Base-by-base conservation (phyloP, 2,113 vertebrate genomes). In the Lasiurus cinereus region DNA sequence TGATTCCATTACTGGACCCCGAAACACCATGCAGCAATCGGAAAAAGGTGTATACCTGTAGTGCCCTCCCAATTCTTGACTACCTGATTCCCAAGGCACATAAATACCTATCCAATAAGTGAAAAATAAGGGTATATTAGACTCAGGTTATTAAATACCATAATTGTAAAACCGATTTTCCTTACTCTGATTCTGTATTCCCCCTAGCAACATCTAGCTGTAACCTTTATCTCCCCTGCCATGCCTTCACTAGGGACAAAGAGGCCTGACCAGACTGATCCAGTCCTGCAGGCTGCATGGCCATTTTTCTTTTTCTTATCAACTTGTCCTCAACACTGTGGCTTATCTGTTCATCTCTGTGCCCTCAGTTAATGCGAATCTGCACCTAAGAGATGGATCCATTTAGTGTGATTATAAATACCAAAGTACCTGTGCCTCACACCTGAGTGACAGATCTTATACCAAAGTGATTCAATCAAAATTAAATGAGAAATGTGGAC, bases 371-470 rank as follows among this genome's bases (percentile, higher is more conserved):
- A 91, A 79, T 76, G 22, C 59, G 50, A 86, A 36, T 76, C 73
- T 82, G 6, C 12, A 80, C 29, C 8, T 21, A 92, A 79, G 54
- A 67, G 39, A 87, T 54, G 2, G 36, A 48, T 78, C 14, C 18
- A 79, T 46, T 70, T 76, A 74, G 80, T 73, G 62, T 59, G 54
- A 78, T 84, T 90, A 88, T 91, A 88, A 94, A 74, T 43, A 89
- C 64, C 43, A 79, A 36, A 83, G 15, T 83, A 76, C n/a, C 69
- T 72, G 50, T 24, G 8, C 36, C 19, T 27, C n/a, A 85, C 85
- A 89, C 31, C 33, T 33, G 11, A 93, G 59, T 90, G 67, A 24
- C 46, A 85, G 46, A 39, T 54, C 6, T 78, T 85, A 19, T 66
- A 64, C 39, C 7, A 70, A 18, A 4, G 19, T 33, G 36, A 82